Evolutionary conservation across 1,140 invertebrate species (phyloP).

Genomic region (Pseudomyrmex pallidus): DNA sequence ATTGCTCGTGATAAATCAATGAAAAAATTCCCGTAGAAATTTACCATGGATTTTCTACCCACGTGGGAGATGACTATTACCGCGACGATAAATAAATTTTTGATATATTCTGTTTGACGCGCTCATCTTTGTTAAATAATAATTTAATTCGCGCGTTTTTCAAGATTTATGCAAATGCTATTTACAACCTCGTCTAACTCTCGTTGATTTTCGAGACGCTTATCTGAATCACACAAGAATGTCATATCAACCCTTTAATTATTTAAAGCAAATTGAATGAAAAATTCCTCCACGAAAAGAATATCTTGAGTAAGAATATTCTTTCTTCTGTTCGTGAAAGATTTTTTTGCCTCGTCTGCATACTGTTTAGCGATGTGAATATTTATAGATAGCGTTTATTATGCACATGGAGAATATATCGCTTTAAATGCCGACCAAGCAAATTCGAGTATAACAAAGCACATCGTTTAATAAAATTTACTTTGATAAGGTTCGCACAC

Average conservation of each 20-base stretch:
- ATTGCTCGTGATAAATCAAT: neutral
- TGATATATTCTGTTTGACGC: neutral
- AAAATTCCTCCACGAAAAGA: neutral
- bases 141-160: conserved; percentile 16
- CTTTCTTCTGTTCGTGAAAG: neutral
- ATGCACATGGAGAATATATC: neutral
- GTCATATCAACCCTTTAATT: conserved; percentile 7
- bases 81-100: neutral
- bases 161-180: neutral
- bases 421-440: neutral
- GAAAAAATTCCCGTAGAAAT: neutral
- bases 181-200: conserved; percentile 12
- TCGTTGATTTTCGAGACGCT: neutral
- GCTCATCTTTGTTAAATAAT: neutral
- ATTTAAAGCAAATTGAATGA: conserved; percentile 28
- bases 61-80: neutral
- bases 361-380: neutral
- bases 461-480: conserved; percentile 34
- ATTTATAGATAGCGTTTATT: conserved; percentile 20
- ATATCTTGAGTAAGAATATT: neutral
- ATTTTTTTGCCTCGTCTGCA: neutral
- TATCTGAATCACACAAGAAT: neutral
- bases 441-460: conserved; percentile 4
- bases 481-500: neutral
- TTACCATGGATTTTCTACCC: neutral